Percentiles rank a stretch among this genome's conserved stretches.
Conservation (phyloP, 2,113 vertebrate species). For the Corvus moneduloides region DNA sequence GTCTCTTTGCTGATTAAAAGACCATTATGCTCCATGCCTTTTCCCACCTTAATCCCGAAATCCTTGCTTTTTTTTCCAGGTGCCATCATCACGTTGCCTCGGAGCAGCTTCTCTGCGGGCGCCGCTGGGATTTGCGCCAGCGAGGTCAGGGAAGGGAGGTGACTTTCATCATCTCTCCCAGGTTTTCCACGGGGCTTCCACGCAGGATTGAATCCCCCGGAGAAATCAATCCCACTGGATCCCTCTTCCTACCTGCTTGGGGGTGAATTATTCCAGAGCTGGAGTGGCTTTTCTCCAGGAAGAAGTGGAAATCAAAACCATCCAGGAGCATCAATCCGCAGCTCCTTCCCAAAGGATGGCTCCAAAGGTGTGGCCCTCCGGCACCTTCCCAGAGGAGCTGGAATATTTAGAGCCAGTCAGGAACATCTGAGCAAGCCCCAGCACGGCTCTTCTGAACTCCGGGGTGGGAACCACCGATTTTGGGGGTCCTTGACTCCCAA, state of each 20-base stretch:
- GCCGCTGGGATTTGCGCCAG: fast-evolving
- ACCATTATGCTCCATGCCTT: not conserved
- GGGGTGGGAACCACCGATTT: not conserved
- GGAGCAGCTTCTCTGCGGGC: fast-evolving
- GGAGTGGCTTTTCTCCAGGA: not conserved
- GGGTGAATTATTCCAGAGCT: not conserved
- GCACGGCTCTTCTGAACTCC: not conserved
- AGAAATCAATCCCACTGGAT: fast-evolving
- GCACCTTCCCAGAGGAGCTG: not conserved
- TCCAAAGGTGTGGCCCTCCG: not conserved
- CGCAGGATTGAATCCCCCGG: not conserved
- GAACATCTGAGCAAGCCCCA: not conserved
- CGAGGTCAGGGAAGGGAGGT: not conserved
- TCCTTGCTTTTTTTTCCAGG: not conserved
- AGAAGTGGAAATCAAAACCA: not conserved
- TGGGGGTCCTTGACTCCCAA: not conserved
- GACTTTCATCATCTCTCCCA: not conserved
- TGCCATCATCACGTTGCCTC: fast-evolving
- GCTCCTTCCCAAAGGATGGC: not conserved
- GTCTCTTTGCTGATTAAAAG: not conserved
- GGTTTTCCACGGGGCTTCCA: not conserved
- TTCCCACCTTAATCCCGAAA: not conserved
- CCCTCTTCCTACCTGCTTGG: not conserved
- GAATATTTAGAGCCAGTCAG: not conserved
- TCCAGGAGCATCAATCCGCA: not conserved